A percentile compares a stretch with the other conserved stretches of the same genome.
These are phyloP conservation scores for Drosophila atripex DNA, from an alignment of 2,888 invertebrate species.

Conservation along the genomic window DNA sequence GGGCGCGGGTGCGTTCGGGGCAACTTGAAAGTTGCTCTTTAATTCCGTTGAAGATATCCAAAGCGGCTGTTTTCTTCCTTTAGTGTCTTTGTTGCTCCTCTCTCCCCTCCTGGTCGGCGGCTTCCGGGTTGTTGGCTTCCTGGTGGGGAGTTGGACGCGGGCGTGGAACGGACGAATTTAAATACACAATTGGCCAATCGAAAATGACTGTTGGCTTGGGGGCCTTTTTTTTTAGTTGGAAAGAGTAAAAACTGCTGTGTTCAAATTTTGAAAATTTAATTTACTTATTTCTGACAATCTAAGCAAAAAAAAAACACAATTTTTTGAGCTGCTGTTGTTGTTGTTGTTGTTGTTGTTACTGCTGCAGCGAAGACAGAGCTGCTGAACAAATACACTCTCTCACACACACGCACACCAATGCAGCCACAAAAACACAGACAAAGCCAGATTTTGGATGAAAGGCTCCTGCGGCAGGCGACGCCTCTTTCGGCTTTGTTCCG, in stretches of 20 bases:
- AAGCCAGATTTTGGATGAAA: slow-evolving; percentile 71
- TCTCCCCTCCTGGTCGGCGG: background rate
- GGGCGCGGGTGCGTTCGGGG: slow-evolving; percentile 82
- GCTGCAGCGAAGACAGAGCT: slow-evolving; percentile 58
- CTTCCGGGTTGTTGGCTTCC: no score
- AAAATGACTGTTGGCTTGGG: slow-evolving; percentile 8
- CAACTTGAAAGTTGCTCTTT: slow-evolving; percentile 84
- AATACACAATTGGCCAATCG: slow-evolving; percentile 22
- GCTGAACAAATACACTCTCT: slow-evolving; percentile 49
- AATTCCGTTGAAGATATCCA: slow-evolving; percentile 83
- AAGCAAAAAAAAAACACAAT: slow-evolving; percentile 63
- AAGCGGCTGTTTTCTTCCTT: slow-evolving; percentile 60
- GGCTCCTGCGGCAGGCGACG: slow-evolving; percentile 57
- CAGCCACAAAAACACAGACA: slow-evolving; percentile 60
- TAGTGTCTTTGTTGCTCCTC: background rate
- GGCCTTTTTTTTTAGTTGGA: slow-evolving; percentile 12
- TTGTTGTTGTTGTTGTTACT: slow-evolving; percentile 27
- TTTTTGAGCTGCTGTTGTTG: slow-evolving; percentile 29
- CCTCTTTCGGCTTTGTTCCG: slow-evolving; percentile 36
- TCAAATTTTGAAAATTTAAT: slow-evolving; percentile 39
- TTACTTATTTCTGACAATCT: slow-evolving; percentile 58
- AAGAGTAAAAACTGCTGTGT: slow-evolving; percentile 55
- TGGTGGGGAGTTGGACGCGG: no score
- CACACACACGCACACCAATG: slow-evolving; percentile 42
- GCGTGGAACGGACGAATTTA: slow-evolving; percentile 27